Base-by-base conservation (phyloP, 2,888 invertebrate genomes). In the Zelleria hepariella region DNA sequence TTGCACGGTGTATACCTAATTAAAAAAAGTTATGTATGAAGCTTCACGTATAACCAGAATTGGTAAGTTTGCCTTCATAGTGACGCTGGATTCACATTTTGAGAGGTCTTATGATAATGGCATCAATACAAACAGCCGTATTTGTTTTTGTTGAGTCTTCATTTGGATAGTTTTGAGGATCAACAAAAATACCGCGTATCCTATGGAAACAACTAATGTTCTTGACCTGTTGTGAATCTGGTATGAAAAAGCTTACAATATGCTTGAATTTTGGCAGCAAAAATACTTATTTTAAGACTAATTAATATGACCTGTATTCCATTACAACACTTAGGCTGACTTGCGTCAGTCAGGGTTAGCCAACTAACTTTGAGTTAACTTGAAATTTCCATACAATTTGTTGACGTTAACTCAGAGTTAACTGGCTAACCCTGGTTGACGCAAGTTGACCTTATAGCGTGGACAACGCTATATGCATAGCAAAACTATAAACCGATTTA, bases 311-410 rank as follows among this genome's bases (percentile, higher is more conserved):
- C 77, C 24, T 72, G 82, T 86, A 86, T 86, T 86, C 85, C 86
- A 86, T 86, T 86, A 83, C 86, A 86, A 86, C 86, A 86, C 86
- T 67, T 71, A 75, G 73, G 72, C n/a, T n/a, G n/a, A n/a, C n/a
- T n/a, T n/a, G n/a, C n/a, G n/a, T n/a, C n/a, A n/a, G n/a, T n/a
- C n/a, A n/a, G n/a, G n/a, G n/a, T n/a, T n/a, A n/a, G n/a, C n/a
- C n/a, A n/a, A n/a, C n/a, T n/a, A n/a, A n/a, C n/a, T n/a, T n/a
- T n/a, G n/a, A n/a, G n/a, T n/a, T n/a, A n/a, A n/a, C n/a, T n/a
- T n/a, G n/a, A n/a, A n/a, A n/a, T n/a, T n/a, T n/a, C n/a, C n/a
- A n/a, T n/a, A n/a, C n/a, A n/a, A n/a, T n/a, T n/a, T n/a, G n/a
- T n/a, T n/a, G n/a, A n/a, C n/a, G n/a, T n/a, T n/a, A n/a, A n/a